Base-by-base conservation (phyloP, 2,888 invertebrate genomes). In the Ophion ellenae region DNA sequence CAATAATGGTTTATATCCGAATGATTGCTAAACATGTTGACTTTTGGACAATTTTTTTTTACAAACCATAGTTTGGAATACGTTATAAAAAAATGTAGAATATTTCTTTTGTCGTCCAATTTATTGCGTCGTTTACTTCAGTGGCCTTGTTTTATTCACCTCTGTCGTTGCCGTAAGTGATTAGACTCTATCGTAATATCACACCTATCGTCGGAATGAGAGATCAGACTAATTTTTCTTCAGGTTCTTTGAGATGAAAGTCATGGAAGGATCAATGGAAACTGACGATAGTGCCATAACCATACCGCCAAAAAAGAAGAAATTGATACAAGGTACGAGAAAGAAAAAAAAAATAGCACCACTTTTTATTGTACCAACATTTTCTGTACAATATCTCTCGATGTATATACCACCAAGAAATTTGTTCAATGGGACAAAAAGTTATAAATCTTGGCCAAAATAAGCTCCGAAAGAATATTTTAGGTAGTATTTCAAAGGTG, bases 251-350 rank as follows among this genome's bases (percentile, higher is more conserved):
- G 87, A 89, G 73, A 90, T 92, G 89, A 92, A 91, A 92, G 88
- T 90, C 80, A 92, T 92, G 93, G 90, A 93, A 59, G 79, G 69
- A 76, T 83, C 88, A 20, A 84, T 83, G 57, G 89, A 92, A 83
- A 88, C 90, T 76, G 87, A 86, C 59, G 93, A 93, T 36, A 90
- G 90, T 83, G 66, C 71, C 57, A 71, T 90, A 17, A 87, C 90
- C n/a, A n/a, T 82, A n/a, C 87, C 89, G 17, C 77, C 88, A 0
- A 92, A 91, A 74, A 88, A 87, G 76, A 93, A 92, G 80, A 93
- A 92, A 86, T 69, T 92, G 78, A 93, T 91, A 83, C 93, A 94
- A 91, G 92, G 93, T 94, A 90, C n/a, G 57, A 57, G 5, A 45
- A n/a, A 20, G 53, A 66, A 63, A 20, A 24, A 53, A 59, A 36